Conservation (phyloP, 2,797 vertebrate species). For the Amazona ochrocephala region DNA sequence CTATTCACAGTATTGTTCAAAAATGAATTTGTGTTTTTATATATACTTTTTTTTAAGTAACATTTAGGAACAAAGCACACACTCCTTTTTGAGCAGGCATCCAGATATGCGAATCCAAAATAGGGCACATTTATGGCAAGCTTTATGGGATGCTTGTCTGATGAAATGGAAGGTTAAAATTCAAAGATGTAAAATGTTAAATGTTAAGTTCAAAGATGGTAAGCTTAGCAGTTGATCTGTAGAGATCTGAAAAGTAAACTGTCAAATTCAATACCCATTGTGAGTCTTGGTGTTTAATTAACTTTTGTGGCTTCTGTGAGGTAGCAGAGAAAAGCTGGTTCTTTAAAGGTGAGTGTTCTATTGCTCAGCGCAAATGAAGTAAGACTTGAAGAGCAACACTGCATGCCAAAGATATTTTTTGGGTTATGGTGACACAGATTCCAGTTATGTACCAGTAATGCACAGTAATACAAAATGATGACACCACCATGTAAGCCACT, state of each 20-base stretch:
- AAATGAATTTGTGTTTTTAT: neutral
- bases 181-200: neutral
- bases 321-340: neutral
- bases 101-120: neutral
- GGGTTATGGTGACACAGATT: neutral
- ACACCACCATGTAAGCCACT: neutral
- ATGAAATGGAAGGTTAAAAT: neutral
- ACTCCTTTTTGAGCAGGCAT: neutral
- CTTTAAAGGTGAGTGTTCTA: neutral
- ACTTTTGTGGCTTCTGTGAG: neutral
- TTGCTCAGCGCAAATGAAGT: neutral
- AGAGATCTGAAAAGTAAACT: neutral
- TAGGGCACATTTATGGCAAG: neutral
- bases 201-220: neutral
- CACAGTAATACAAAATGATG: neutral
- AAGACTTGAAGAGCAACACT: neutral
- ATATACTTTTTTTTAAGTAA: neutral
- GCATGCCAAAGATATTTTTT: neutral
- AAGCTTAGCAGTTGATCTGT: neutral
- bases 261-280: neutral
- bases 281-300: neutral
- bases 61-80: neutral
- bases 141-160: neutral
- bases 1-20: neutral
- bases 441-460: neutral